Base-by-base conservation (phyloP, 2,888 invertebrate genomes). In the Orthosia gracilis region DNA sequence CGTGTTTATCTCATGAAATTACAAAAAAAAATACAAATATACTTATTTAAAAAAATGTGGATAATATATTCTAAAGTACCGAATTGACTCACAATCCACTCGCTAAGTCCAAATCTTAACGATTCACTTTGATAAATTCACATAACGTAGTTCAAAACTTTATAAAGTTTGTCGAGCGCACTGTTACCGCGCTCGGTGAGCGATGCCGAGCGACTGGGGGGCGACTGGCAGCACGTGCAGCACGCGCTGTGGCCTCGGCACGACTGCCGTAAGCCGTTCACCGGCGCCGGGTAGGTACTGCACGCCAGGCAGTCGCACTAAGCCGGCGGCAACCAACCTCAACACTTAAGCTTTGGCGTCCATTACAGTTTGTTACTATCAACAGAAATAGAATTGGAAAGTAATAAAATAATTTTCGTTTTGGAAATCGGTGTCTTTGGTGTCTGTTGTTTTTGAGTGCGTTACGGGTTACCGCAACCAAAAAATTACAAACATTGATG, bases 91-190 rank as follows among this genome's bases (percentile, higher is more conserved):
- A 80, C 67, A 55, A 57, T 65, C 17, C 31, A 61, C 58, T 23
- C 3, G 49, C 4, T 59, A 67, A 64, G 18, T 64, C 12, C 50
- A 49, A 69, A 63, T 23, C 7, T 26, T 18, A 40, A 13, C 15
- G 47, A 40, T 21, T 18, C 63, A 67, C 75, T 67, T 62, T 12
- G 21, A 63, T 12, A 26, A 26, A 18, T 26, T 66, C 69, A 67
- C 64, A 64, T 61, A 21, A n/a, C 17, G 40, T 57, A 67, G 18
- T 31, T 58, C 15, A 11, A 52, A 70, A 80, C 58, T 75, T 67
- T 23, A 50, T 3, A 59, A 80, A 80, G 79, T 80, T 80, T 64
- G 47, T 40, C 69, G 69, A 57, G n/a, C 21, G 49, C 57, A 66
- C 45, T 47, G 57, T n/a, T 15, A 63, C n/a, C 59, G 13, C n/a